Conservation (phyloP, 2,113 vertebrate species). For the Lucifuga dentata region DNA sequence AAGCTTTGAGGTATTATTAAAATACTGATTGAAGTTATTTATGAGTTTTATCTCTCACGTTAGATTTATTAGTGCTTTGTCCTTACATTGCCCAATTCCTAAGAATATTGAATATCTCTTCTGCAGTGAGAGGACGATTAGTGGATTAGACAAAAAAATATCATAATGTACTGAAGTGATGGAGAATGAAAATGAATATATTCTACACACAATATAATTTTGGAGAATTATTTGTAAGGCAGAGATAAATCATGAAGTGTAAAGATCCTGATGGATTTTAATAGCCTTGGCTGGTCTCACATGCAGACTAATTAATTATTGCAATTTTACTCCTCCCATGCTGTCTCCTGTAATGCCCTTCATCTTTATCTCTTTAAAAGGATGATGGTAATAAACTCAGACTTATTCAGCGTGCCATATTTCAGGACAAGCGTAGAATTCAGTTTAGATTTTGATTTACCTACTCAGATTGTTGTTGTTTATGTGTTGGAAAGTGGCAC, state of each 20-base stretch:
- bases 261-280: slow-evolving; percentile 58
- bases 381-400: slow-evolving; percentile 36
- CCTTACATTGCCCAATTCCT: not conserved
- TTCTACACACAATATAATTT: slow-evolving; percentile 7
- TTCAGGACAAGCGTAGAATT: slow-evolving; percentile 5
- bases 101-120: not conserved
- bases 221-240: slow-evolving; percentile 26
- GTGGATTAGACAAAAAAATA: not conserved
- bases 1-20: slow-evolving; percentile 11
- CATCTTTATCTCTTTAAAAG: slow-evolving; percentile 46
- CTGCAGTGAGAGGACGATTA: not conserved
- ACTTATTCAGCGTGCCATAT: slow-evolving; percentile 2
- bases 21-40: slow-evolving; percentile 10
- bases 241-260: slow-evolving; percentile 42
- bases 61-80: not conserved
- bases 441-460: slow-evolving; percentile 16
- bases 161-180: not conserved
- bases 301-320: slow-evolving; percentile 62
- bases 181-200: not conserved
- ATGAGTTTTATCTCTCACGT: not conserved
- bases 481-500: slow-evolving; percentile 19
- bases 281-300: slow-evolving; percentile 59
- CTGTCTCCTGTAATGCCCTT: slow-evolving; percentile 51
- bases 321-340: slow-evolving; percentile 38
- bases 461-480: slow-evolving; percentile 14